A percentile compares a stretch with the other conserved stretches of the same genome.
These are phyloP conservation scores for Anticlea derivata DNA, from an alignment of 2,888 invertebrate species.

Conservation along the genomic window DNA sequence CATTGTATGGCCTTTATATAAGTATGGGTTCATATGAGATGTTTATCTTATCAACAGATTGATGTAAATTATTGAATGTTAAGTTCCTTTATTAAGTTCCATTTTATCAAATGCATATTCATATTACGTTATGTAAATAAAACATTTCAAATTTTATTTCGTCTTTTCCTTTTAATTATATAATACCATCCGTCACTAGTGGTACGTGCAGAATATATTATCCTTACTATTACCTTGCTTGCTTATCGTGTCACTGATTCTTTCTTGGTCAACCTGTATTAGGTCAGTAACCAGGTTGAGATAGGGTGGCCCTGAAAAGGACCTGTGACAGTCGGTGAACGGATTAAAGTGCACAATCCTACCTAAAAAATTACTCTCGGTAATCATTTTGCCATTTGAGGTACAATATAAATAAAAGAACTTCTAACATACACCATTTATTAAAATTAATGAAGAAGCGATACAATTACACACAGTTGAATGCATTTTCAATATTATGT, in stretches of 20 bases:
- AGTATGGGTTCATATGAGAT: not conserved
- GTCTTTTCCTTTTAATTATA: conserved; percentile 28
- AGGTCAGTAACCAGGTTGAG: too few species aligned
- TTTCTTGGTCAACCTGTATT: too few species aligned
- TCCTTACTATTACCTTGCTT: too few species aligned
- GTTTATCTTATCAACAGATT: conserved; percentile 9
- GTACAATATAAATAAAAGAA: conserved; percentile 21
- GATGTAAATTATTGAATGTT: conserved; percentile 21
- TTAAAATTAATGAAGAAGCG: conserved; percentile 64
- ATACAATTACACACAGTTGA: conserved; percentile 59
- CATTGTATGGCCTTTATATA: conserved; percentile 3
- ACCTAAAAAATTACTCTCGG: not conserved
- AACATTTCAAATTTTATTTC: conserved; percentile 37
- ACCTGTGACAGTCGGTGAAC: too few species aligned
- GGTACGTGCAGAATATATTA: too few species aligned
- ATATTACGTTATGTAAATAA: conserved; percentile 34
- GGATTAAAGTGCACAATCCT: too few species aligned
- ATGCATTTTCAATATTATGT: conserved; percentile 44
- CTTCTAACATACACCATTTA: conserved; percentile 69
- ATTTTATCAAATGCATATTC: conserved; percentile 26
- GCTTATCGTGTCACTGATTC: too few species aligned
- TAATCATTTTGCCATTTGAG: not conserved
- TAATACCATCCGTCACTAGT: too few species aligned
- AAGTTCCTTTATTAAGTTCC: conserved; percentile 21
- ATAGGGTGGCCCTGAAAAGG: too few species aligned